Evolutionary conservation across 2,797 vertebrate species (phyloP), one percentile per base, ranked within the genome.

Genomic region (Vultur gryphus): DNA sequence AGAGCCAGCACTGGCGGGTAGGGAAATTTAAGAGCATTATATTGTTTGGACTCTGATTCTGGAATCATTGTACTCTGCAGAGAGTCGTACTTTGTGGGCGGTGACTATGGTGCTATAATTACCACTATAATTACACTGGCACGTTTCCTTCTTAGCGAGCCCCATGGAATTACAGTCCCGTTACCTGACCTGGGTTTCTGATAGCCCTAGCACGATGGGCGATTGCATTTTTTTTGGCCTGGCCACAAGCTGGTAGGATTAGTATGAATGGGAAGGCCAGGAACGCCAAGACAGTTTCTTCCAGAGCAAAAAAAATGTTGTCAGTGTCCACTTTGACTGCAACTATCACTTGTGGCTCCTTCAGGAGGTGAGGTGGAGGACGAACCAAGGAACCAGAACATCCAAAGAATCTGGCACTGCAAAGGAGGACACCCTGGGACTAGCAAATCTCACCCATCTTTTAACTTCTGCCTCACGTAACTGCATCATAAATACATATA

Each of bases 21-120:
- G 90, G 80, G 77, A 77, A 93, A 84, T 82, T 72, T 51, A 84
- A 69, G 66, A 96, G 76, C 65, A 16, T 7, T 72, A 87, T 6
- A 41, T 44, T 94, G 85, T 84, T 91, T 94, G 94, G 87, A 62
- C 66, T 95, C 93, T 88, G 87, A 96, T 94, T 94, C 85, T 94
- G 93, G 77, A 96, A 91, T 86, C 89, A 7, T 10, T 90, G 95
- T 89, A 84, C 61, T 28, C 54, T 81, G 91, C 93, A 90, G 69
- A 76, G 62, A 90, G 94, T 25, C 16, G 66, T 87, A 89, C 70
- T 89, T 91, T 84, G 96, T 96, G 96, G 96, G 96, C 11, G 89
- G 95, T 95, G 91, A 94, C 96, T 96, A 77, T n/a, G 12, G 91
- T 93, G 95, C 95, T 97, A 28, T 96, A 97, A 97, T 96, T 97